phyloP scores from a whole-genome alignment of 2,888 invertebrate species.

The Auanema freiburgensis region DNA sequence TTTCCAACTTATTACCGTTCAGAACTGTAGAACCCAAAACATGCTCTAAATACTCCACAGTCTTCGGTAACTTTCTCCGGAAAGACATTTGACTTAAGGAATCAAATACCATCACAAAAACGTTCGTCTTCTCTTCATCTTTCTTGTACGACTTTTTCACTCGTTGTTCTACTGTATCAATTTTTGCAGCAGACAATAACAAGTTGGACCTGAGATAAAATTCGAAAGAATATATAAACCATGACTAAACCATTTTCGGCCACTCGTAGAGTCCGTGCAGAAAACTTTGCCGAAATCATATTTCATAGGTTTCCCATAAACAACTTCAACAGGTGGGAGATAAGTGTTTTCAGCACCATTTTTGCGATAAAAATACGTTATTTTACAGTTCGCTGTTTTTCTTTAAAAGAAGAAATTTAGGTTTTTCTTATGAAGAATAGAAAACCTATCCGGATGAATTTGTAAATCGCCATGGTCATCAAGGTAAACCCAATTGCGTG shows the following conservation, averaged over 20 bases:
- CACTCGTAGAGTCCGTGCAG: neutral
- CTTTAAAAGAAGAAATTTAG: neutral
- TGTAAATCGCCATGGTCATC: constrained; percentile 45
- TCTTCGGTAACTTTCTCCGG: constrained; percentile 78
- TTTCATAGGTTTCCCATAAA: no score
- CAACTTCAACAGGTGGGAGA: no score
- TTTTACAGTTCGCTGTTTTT: neutral
- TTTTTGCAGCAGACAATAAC: constrained; percentile 29
- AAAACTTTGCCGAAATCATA: no score
- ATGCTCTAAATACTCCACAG: constrained; percentile 73
- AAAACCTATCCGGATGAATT: constrained; percentile 36
- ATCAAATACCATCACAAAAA: constrained; percentile 76
- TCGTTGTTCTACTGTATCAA: constrained; percentile 1
- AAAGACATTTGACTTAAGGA: constrained; percentile 83
- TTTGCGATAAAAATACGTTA: neutral
- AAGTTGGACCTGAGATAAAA: constrained; percentile 25
- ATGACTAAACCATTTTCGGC: constrained; percentile 2
- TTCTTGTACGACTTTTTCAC: constrained; percentile 1
- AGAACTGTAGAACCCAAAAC: constrained; percentile 56
- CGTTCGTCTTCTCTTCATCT: constrained; percentile 32
- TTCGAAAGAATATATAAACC: neutral
- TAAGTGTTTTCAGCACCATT: neutral
- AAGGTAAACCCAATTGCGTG: constrained; percentile 52
- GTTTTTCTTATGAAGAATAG: no score
- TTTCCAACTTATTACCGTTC: constrained; percentile 34